Base-by-base conservation (phyloP, 2,888 invertebrate species). In the Malachius bipustulatus region DNA sequence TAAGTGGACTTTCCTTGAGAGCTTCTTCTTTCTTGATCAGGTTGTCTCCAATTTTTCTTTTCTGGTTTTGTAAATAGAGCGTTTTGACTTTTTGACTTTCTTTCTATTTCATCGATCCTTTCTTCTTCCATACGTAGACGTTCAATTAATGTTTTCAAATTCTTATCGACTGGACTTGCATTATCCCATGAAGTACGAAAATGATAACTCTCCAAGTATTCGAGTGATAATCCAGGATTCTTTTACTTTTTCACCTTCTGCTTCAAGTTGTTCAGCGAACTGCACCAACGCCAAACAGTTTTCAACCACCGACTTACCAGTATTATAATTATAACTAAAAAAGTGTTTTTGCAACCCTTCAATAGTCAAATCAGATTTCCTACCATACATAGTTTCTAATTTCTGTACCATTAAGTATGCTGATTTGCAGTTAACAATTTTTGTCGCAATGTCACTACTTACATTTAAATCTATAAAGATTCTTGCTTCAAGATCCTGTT, bases 401-500 rank as follows among this genome's bases (percentile, higher is more conserved):
- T 49, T 46, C 4, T 40, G 14, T 1, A 49, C 24, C 50, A 50
- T 51, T 14, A n/a, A 6, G 14, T 28, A 13, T 13, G 50, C 39
- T 0, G 46, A 27, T 11, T 40, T 43, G 37, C 49, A 50, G 8
- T 47, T 48, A 10, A 36, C 35, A 19, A 50, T 47, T 40, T 47
- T 49, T 14, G 26, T 39, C 6, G 49, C 47, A 34, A 50, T 45
- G 14, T 43, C 32, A 11, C 46, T 42, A 32, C 39, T 45, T 27
- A 47, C 44, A 41, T 48, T 52, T 6, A 49, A 14, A 1, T 48
- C 48, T 33, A 50, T 47, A 4, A 49, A 33, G 2, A 45, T 44
- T 42, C 50, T 45, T 9, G 50, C 46, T 27, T 49, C 48, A 8
- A 51, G 14, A 32, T 51, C 49, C 28, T 47, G 40, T 14, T 44